Conservation (phyloP, 2,113 vertebrate genomes). For the Onychorhynchus coronatus region DNA sequence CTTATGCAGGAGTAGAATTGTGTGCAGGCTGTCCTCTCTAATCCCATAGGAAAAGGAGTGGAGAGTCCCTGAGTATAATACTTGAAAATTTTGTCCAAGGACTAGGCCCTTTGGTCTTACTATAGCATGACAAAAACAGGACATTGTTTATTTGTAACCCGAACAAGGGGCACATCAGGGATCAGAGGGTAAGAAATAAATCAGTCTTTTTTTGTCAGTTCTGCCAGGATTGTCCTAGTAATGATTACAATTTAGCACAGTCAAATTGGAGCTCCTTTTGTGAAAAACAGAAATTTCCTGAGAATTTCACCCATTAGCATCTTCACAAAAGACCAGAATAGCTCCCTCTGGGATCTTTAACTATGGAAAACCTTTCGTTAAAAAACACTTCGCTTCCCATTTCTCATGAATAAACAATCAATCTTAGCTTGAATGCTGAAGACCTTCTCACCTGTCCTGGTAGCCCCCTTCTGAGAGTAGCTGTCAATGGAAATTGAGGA, state of each 20-base stretch:
- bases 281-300: not conserved
- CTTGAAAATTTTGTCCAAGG: not conserved
- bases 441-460: not conserved
- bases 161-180: not conserved
- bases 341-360: not conserved
- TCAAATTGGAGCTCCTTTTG: not conserved
- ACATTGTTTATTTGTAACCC: not conserved
- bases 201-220: not conserved
- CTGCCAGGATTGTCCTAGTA: not conserved
- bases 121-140: not conserved
- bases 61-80: not conserved
- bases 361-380: not conserved
- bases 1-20: not conserved
- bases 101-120: not conserved
- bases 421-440: not conserved
- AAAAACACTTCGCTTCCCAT: not conserved
- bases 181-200: not conserved
- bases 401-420: not conserved
- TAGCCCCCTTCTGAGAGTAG: not conserved
- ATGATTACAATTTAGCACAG: not conserved
- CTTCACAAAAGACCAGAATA: not conserved
- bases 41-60: not conserved
- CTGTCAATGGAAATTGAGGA: too few relatives aligned
- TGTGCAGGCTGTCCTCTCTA: not conserved
- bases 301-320: not conserved